Evolutionary conservation across 2,113 vertebrate species (phyloP).

Genomic region (Thunnus thynnus): DNA sequence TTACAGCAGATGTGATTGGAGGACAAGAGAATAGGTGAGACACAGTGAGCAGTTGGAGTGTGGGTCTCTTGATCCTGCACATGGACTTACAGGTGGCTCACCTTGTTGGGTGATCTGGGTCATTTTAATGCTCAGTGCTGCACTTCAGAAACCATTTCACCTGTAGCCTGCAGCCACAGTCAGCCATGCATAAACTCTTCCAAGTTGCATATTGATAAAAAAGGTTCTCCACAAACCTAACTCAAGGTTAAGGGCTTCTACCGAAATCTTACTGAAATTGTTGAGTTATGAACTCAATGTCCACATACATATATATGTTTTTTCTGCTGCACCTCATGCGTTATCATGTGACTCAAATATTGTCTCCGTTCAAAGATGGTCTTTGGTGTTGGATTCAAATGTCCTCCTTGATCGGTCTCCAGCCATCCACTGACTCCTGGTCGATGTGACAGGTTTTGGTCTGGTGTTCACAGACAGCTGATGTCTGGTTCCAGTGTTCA

Average conservation of each 20-base stretch:
- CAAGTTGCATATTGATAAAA: neutral
- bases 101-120: neutral
- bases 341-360: no score
- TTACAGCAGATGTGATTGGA: constrained; percentile 8
- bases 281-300: neutral
- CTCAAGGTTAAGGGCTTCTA: neutral
- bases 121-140: neutral
- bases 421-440: no score
- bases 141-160: neutral
- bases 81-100: neutral
- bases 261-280: neutral
- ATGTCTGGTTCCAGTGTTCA: neutral
- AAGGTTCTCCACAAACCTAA: neutral
- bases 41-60: neutral
- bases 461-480: neutral
- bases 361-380: no score
- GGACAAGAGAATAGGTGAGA: constrained; percentile 1
- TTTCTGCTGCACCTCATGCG: no score
- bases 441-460: neutral
- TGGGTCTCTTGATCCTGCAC: neutral
- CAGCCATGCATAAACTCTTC: constrained; percentile 14
- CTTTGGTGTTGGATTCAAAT: no score
- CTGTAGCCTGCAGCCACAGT: constrained; percentile 11
- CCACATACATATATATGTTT: neutral
- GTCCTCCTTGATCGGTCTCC: neutral